These are phyloP conservation scores for Gryllus longicercus DNA, from an alignment of 2,888 invertebrate genomes.

Conservation along the genomic window DNA sequence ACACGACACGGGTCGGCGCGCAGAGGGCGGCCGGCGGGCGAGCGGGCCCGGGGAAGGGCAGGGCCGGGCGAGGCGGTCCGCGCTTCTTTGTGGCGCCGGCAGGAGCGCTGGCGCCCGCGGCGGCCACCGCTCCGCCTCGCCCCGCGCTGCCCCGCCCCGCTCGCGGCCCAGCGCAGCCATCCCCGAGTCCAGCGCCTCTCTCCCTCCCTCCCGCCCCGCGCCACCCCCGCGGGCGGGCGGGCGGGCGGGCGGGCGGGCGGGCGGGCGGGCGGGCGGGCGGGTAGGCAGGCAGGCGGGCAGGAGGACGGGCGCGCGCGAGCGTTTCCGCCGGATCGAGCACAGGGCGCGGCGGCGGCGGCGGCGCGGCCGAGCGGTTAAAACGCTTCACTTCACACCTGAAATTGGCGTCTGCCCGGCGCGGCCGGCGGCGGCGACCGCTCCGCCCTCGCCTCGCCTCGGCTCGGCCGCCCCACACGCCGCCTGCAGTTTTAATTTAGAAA, in stretches of 20 bases:
- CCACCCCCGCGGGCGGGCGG: background rate
- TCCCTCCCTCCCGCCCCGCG: background rate
- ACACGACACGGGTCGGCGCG: background rate
- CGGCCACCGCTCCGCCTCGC: background rate
- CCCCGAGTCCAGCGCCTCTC: background rate
- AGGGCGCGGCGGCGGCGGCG: background rate
- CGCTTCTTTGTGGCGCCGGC: conserved; percentile 7
- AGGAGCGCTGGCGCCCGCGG: conserved; percentile 17
- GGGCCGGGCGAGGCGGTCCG: background rate
- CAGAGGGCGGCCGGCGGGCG: background rate
- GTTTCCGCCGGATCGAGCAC: background rate
- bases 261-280: background rate
- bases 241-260: background rate
- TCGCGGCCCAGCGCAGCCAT: background rate
- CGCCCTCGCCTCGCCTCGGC: background rate
- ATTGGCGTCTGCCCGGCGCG: background rate
- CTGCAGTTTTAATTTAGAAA: conserved; percentile 17
- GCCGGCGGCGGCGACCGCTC: background rate
- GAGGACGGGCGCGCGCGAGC: background rate
- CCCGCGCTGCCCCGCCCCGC: background rate
- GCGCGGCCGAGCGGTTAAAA: conserved; percentile 17
- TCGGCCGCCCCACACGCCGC: background rate
- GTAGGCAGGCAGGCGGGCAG: background rate
- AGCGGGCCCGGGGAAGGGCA: background rate
- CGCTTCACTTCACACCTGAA: conserved; percentile 8